Base-by-base conservation (phyloP, 1,140 invertebrate genomes). In the Neuroterus valhalla region DNA sequence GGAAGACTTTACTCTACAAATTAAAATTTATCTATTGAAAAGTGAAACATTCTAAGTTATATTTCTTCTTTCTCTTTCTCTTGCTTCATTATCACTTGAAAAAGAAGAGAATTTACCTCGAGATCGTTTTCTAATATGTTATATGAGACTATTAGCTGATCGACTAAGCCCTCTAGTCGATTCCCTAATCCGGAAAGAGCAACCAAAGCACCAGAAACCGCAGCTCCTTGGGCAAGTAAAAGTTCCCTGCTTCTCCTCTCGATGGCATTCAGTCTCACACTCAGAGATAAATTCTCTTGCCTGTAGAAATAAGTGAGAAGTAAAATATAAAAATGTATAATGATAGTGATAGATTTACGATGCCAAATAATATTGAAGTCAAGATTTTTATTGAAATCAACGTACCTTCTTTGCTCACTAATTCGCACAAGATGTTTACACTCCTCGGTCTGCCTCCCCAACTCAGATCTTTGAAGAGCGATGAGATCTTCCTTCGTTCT, bases 341-440 rank as follows among this genome's bases (percentile, higher is more conserved):
- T 2, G 3, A 15, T 26, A n/a, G 15, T 46, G 66, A 75, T 44
- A 68, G 62, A n/a, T n/a, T n/a, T n/a, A n/a, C n/a, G n/a, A n/a
- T n/a, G n/a, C 38, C 48, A 11, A 45, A 70, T 62, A 72, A 70
- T 68, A 55, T 43, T 45, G 15, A 15, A 46, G 19, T 82, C 43
- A 69, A 70, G 72, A 74, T 66, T 71, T 46, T 44, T 72, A 50
- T 67, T n/a, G 17, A 78, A 74, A 21, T 55, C n/a, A 68, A 88
- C 83, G 81, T 90, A 93, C 86, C 94, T 93, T 74, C 94, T 92
- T 89, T 95, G 95, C 86, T 96, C 95, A 84, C 94, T 94, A 78
- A 96, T 92, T 75, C 94, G 91, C 45, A 95, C 94, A 75, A 96
- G 89, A 84, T 95, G 94, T 38, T 94, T 93, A 80, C 94, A 95